Evolutionary conservation across 1,140 invertebrate species (phyloP).

Genomic region (Megalonaias nervosa): DNA sequence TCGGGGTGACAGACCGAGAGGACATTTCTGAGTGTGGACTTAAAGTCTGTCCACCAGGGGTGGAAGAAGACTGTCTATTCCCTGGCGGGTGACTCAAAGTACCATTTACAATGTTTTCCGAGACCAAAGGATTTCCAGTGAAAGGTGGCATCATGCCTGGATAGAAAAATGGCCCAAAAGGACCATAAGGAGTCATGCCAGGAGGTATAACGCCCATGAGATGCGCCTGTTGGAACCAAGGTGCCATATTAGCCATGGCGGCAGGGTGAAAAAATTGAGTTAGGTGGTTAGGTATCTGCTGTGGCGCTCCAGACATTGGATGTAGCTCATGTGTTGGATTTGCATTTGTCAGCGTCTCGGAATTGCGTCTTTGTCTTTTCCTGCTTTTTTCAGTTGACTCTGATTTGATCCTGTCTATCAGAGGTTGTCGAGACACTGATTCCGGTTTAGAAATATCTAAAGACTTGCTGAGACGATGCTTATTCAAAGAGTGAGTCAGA

Average conservation of each 20-base stretch:
- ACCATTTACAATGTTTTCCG: conserved; percentile 16
- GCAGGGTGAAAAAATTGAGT: conserved; percentile 21
- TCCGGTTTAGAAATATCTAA: not conserved
- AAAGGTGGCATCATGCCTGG: conserved; percentile 70
- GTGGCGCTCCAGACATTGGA: too few relatives aligned
- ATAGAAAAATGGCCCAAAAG: conserved; percentile 35
- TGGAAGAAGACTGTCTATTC: conserved; percentile 1
- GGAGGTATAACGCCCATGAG: conserved; percentile 46
- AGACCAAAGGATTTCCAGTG: conserved; percentile 38
- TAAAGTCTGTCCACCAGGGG: conserved; percentile 13
- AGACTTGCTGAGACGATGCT: not conserved
- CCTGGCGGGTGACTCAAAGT: not conserved
- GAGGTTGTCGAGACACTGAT: conserved; percentile 70
- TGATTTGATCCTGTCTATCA: conserved; percentile 72
- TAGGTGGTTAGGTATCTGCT: not conserved
- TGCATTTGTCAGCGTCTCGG: too few relatives aligned
- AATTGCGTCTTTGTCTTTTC: not conserved
- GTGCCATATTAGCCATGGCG: conserved; percentile 20
- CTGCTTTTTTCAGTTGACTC: conserved; percentile 15
- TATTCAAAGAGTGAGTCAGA: not conserved
- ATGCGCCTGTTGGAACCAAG: conserved; percentile 45
- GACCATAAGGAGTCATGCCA: conserved; percentile 44
- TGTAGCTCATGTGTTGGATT: too few relatives aligned
- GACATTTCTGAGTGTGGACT: conserved; percentile 16
- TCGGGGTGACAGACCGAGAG: not conserved